These are phyloP conservation scores for Hydrotaea diabolus DNA, from an alignment of 2,888 invertebrate genomes.

Conservation along the genomic window DNA sequence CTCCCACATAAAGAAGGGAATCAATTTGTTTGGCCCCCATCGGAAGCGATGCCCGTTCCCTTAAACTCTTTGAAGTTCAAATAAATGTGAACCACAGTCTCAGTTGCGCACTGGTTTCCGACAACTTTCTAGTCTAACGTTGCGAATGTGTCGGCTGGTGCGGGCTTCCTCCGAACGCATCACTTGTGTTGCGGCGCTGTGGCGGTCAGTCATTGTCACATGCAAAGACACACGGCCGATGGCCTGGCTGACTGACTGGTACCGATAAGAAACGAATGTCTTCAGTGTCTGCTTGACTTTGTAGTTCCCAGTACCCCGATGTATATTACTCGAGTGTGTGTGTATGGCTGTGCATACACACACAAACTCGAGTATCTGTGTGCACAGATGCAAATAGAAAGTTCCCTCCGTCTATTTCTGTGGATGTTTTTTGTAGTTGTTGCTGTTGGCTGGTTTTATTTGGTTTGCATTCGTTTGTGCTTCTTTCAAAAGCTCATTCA, in stretches of 20 bases:
- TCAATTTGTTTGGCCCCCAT: no score
- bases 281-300: neutral
- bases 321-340: neutral
- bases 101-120: neutral
- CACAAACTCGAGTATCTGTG: slow-evolving; percentile 53
- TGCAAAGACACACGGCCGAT: neutral
- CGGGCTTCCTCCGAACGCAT: neutral
- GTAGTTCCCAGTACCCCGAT: neutral
- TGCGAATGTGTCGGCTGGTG: neutral
- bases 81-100: no score
- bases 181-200: neutral
- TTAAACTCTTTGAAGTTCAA: no score
- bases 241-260: slow-evolving; percentile 4
- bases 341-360: slow-evolving; percentile 40
- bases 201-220: slow-evolving; percentile 22
- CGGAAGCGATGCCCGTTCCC: no score
- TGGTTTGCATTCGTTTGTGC: slow-evolving; percentile 7
- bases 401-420: slow-evolving; percentile 39
- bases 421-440: neutral
- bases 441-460: neutral
- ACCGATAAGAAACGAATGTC: slow-evolving; percentile 8
- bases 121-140: neutral
- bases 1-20: no score
- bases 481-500: slow-evolving; percentile 56
- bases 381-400: slow-evolving; percentile 63